Evolutionary conservation across 2,888 invertebrate species (phyloP), one percentile per base, ranked within the genome.

Genomic region (Pherbina coryleti): DNA sequence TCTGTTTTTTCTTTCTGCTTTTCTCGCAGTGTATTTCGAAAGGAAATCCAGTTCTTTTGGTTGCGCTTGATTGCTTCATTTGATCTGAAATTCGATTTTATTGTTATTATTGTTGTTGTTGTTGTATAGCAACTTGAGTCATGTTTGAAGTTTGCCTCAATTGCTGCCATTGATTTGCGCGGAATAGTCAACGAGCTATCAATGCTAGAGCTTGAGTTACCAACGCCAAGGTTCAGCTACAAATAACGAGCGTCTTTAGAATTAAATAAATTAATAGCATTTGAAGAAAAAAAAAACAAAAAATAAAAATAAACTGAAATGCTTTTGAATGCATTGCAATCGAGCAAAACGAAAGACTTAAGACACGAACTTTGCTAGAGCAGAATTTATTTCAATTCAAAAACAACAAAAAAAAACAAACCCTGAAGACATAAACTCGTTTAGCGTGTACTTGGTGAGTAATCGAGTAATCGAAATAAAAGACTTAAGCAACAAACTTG

Each of bases 21-120:
- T 34, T 37, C 22, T 37, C 67, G n/a, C n/a, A 34, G 67, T 34
- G 37, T 19, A 67, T 67, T 44, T 67, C 44, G 74, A 74, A 74
- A 64, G 74, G 62, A 64, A 74, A 74, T 74, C 74, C 51, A 74
- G 74, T 64, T 57, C 62, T 74, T 74, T 66, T 19, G 51, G 74
- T 64, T 74, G 28, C 74, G 74, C 74, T 74, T 55, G 55, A 55
- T 55, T 55, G 55, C 55, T 55, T 55, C 55, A 55, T 55, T 55
- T 55, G 55, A 55, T 55, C 19, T 66, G 64, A 34, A 66, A 66
- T 66, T 34, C 34, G 67, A 69, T 69, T 69, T 69, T 69, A n/a
- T 69, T 37, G 34, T 34, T 62, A 28, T 31, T 62, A 5, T 66
- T 67, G 28, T 67, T 67, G 44, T 49, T 37, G 44, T 67, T 67